Evolutionary conservation across 2,888 invertebrate species (phyloP), one percentile per base, ranked within the genome.

Genomic region (Trachelus stipa): DNA sequence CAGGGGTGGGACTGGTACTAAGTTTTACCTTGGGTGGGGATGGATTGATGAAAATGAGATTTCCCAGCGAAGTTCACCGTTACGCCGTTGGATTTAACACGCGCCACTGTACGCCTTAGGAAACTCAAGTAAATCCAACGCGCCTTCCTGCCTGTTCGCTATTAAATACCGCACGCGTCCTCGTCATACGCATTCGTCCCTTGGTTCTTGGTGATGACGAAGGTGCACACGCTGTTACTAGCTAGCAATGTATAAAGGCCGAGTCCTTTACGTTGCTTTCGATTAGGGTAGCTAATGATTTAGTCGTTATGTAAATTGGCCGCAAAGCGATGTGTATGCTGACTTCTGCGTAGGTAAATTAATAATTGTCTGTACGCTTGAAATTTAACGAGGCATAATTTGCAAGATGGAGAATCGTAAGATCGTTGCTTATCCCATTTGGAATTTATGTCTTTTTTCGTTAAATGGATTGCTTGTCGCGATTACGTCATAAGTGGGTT

Each of bases 41-140:
- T 77, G 73, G 81, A 82, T 82, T 79, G 79, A 82, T 79, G 82
- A 73, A 81, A 82, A 81, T 81, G 82, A 81, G 79, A 76, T 81
- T 81, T 81, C 82, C 68, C 71, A 69, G 79, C 76, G 68, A 34
- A 74, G 74, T 69, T 71, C 73, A 0, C 12, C 3, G 1, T 30
- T 30, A 30, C 69, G 12, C n/a, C 12, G 31, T 11, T 71, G 33
- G 12, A 71, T 31, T 30, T 30, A 33, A 12, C 12, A 4, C 2
- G 30, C 31, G 71, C 71, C 23, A 56, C 40, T 56, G 33, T 33
- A 33, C 71, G 71, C 71, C 12, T 33, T 31, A 12, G 31, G 31
- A 30, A 33, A 73, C 78, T 79, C 77, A 71, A 76, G 79, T 82
- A 80, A 81, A 82, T 83, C 81, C 83, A 85, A 84, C 79, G 77